phyloP scores from a whole-genome alignment of 1,140 invertebrate species.

The Drusus annulatus region DNA sequence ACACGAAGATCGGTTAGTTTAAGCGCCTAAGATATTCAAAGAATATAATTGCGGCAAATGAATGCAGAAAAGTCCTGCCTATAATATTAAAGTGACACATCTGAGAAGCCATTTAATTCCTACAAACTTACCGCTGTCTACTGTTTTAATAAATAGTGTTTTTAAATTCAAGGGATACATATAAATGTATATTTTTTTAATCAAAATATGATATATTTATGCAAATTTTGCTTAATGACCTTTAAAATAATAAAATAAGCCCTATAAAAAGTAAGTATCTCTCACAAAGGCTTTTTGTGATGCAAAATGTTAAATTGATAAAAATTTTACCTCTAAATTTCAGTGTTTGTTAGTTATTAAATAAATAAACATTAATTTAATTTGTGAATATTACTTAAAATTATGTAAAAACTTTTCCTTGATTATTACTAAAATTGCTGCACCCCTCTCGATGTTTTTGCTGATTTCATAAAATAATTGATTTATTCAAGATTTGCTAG shows the following conservation, averaged over 20 bases:
- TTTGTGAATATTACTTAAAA: constrained; percentile 20
- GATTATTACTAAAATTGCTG: background rate
- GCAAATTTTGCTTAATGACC: background rate
- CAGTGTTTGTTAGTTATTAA: background rate
- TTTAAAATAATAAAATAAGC: background rate
- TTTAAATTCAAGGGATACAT: background rate
- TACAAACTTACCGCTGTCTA: background rate
- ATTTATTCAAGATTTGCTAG: too few relatives aligned
- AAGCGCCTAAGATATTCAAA: constrained; percentile 8
- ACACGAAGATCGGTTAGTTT: background rate
- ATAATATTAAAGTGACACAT: background rate
- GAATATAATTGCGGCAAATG: background rate
- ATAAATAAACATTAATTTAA: background rate
- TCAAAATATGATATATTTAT: background rate
- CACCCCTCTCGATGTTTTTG: too few relatives aligned
- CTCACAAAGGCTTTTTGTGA: background rate
- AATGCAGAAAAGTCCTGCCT: constrained; percentile 5
- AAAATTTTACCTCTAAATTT: background rate
- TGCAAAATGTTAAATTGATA: too few relatives aligned
- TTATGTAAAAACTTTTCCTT: background rate
- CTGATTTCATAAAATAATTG: too few relatives aligned
- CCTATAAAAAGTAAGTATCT: constrained; percentile 11
- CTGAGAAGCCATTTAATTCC: background rate
- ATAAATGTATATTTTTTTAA: background rate
- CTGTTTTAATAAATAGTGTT: background rate